Conservation (phyloP, 30 jellyfish, hydroid and myxozoan species). For the Hydractinia echinata region DNA sequence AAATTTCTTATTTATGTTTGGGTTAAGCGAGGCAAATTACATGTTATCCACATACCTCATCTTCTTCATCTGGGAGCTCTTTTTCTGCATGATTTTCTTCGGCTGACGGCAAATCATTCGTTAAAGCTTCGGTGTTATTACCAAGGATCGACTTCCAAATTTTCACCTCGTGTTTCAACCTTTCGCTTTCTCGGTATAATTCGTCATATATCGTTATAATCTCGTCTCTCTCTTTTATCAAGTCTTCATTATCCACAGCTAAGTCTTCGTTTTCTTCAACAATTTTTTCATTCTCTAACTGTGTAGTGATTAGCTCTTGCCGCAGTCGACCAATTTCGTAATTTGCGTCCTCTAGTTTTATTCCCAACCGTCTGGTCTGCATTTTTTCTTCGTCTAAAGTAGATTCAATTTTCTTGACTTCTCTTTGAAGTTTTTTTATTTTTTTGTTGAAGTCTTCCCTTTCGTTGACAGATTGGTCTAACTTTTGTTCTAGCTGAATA, state of each 20-base stretch:
- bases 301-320: slow-evolving; percentile 27
- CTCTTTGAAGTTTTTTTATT: slow-evolving; percentile 5
- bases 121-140: slow-evolving; percentile 5
- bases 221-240: slow-evolving; percentile 37
- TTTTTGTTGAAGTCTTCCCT: not conserved
- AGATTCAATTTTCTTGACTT: slow-evolving; percentile 6
- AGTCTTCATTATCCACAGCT: slow-evolving; percentile 38
- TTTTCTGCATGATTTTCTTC: not conserved
- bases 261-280: slow-evolving; percentile 41
- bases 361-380: slow-evolving; percentile 24
- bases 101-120: not conserved
- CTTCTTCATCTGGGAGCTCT: not conserved
- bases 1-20: too few species aligned
- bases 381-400: slow-evolving; percentile 27
- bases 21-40: too few species aligned
- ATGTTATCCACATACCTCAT: slow-evolving; percentile 16
- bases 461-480: not conserved
- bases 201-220: slow-evolving; percentile 30
- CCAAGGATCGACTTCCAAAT: slow-evolving; percentile 30
- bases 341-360: slow-evolving; percentile 40
- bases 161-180: slow-evolving; percentile 41
- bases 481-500: slow-evolving; percentile 1
- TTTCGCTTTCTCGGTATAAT: slow-evolving; percentile 39
- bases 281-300: slow-evolving; percentile 35
- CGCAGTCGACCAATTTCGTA: slow-evolving; percentile 32